phyloP scores from a whole-genome alignment of 2,888 invertebrate genomes.

The Argyra leucocephala region DNA sequence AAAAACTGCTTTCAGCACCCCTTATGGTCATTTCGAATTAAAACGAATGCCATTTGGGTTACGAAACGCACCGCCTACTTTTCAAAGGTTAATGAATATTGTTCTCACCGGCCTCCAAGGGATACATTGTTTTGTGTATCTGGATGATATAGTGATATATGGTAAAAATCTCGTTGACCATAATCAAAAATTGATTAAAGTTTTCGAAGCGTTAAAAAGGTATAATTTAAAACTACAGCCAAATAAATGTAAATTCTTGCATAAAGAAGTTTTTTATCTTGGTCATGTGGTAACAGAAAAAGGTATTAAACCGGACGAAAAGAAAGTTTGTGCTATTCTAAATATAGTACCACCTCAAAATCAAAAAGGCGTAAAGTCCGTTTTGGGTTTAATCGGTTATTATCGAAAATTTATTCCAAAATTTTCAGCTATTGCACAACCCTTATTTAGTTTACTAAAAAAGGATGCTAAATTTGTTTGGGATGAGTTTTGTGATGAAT shows the following conservation, averaged over 20 bases:
- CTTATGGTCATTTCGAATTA: slow-evolving; percentile 10
- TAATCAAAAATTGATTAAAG: slow-evolving; percentile 11
- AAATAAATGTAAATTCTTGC: background rate
- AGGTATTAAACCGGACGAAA: too few relatives aligned
- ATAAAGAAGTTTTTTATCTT: too few relatives aligned
- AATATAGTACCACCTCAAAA: too few relatives aligned
- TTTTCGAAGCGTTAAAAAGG: slow-evolving; percentile 8
- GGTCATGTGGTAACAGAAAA: too few relatives aligned
- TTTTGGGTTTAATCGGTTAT: too few relatives aligned
- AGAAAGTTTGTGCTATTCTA: too few relatives aligned
- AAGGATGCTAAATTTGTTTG: too few relatives aligned
- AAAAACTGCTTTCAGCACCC: slow-evolving; percentile 15
- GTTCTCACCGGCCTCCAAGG: slow-evolving; percentile 13
- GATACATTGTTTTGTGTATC: slow-evolving; percentile 13
- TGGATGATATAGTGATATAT: slow-evolving; percentile 14
- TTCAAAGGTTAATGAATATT: slow-evolving; percentile 14
- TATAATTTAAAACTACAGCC: slow-evolving; percentile 16
- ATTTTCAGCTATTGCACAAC: too few relatives aligned
- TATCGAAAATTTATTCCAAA: too few relatives aligned
- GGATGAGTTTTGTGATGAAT: too few relatives aligned
- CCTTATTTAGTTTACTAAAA: too few relatives aligned
- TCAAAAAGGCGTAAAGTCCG: too few relatives aligned
- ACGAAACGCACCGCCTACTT: slow-evolving; percentile 10
- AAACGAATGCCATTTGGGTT: slow-evolving; percentile 15
- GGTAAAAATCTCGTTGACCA: slow-evolving; percentile 7